Conservation (phyloP, 2,797 vertebrate species). For the Sitta carolinensis region DNA sequence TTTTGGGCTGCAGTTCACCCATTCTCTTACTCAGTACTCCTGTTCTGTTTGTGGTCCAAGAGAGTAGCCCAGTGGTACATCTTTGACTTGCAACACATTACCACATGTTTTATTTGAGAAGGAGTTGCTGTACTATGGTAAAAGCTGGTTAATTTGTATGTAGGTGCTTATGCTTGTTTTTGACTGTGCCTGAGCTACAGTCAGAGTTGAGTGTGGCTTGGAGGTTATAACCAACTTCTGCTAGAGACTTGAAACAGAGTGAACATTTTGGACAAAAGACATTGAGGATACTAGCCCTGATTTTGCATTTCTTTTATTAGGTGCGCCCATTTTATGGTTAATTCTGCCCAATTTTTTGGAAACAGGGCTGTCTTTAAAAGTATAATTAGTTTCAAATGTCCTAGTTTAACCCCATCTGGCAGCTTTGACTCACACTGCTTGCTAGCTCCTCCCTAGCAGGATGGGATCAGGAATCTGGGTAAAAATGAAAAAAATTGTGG, state of each 20-base stretch:
- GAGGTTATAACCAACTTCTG: neutral
- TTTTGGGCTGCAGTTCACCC: neutral
- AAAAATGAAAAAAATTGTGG: neutral
- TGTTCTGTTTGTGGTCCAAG: neutral
- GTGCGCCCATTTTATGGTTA: neutral
- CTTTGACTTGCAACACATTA: neutral
- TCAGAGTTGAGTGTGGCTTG: neutral
- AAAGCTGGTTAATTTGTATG: rapidly evolving
- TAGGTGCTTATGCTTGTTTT: neutral
- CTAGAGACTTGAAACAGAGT: neutral
- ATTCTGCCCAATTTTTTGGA: neutral
- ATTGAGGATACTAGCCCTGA: neutral
- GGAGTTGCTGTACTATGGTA: rapidly evolving
- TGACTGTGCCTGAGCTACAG: neutral
- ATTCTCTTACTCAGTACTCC: neutral
- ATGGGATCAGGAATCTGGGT: neutral
- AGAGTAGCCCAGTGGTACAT: neutral
- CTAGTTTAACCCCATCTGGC: neutral
- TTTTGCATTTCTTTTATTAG: neutral
- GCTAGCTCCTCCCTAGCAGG: neutral
- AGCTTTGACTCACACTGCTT: neutral
- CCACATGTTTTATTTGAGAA: neutral
- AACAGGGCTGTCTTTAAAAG: neutral
- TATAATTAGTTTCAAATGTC: neutral
- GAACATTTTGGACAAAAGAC: neutral